Conservation (phyloP, 2,113 vertebrate genomes). For the Callithrix jacchus region DNA sequence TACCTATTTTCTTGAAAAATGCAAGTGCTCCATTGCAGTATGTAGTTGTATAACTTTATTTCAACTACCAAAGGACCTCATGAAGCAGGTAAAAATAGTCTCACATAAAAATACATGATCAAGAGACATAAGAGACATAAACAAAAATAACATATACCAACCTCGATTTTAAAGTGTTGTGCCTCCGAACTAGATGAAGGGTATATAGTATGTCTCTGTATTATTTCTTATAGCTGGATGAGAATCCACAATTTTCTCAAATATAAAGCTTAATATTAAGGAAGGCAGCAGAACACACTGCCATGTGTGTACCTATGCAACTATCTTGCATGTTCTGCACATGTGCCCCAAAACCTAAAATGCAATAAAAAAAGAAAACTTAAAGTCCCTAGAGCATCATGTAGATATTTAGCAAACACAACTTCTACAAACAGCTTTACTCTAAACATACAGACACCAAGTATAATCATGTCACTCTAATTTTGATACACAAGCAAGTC, state of each 20-base stretch:
- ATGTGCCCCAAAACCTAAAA: too few relatives aligned
- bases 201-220: neutral
- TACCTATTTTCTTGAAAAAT: neutral
- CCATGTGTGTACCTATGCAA: too few relatives aligned
- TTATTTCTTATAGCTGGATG: neutral
- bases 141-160: neutral
- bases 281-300: too few relatives aligned
- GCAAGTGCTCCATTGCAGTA: accelerated
- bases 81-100: neutral
- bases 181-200: accelerated
- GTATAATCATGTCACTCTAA: neutral
- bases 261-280: neutral
- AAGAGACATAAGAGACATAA: neutral
- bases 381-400: neutral
- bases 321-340: too few relatives aligned
- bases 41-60: neutral
- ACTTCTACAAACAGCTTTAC: neutral
- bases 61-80: accelerated
- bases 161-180: neutral
- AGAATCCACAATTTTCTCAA: neutral
- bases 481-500: neutral
- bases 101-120: neutral
- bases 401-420: neutral
- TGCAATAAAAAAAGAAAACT: too few relatives aligned
- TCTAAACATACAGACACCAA: neutral